Evolutionary conservation across 2,113 vertebrate species (phyloP).

Genomic region (Tachycineta bicolor): DNA sequence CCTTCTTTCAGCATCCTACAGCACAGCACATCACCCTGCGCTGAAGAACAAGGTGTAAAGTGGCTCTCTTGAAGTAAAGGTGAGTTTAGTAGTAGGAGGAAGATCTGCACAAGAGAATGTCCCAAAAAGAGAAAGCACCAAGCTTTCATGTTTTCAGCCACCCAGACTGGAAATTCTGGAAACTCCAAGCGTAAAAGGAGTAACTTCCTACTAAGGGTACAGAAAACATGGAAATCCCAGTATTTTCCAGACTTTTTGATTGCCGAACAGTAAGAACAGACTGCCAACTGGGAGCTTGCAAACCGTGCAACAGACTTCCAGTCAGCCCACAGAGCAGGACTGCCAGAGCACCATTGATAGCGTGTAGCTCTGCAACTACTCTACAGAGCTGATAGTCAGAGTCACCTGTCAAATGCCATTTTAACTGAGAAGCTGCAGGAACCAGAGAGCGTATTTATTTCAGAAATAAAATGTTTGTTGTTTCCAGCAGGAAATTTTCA

Average conservation of each 20-base stretch:
- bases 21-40: neutral
- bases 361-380: neutral
- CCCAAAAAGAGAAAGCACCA: neutral
- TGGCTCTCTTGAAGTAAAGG: neutral
- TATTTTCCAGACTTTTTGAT: neutral
- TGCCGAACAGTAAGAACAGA: neutral
- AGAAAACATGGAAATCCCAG: constrained; percentile 22
- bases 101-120: neutral
- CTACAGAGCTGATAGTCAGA: neutral
- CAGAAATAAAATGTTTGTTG: neutral
- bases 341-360: neutral
- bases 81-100: neutral
- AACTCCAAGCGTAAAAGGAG: neutral
- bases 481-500: neutral
- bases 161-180: neutral
- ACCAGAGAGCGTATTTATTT: neutral
- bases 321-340: neutral
- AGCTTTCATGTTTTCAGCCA: neutral
- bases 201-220: neutral
- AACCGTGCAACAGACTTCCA: neutral
- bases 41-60: neutral
- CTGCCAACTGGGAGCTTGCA: neutral
- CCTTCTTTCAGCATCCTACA: neutral
- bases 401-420: constrained; percentile 46
- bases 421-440: constrained; percentile 28